Evolutionary conservation across 2,113 vertebrate genomes (phyloP).

Genomic region (Haemorhous mexicanus): DNA sequence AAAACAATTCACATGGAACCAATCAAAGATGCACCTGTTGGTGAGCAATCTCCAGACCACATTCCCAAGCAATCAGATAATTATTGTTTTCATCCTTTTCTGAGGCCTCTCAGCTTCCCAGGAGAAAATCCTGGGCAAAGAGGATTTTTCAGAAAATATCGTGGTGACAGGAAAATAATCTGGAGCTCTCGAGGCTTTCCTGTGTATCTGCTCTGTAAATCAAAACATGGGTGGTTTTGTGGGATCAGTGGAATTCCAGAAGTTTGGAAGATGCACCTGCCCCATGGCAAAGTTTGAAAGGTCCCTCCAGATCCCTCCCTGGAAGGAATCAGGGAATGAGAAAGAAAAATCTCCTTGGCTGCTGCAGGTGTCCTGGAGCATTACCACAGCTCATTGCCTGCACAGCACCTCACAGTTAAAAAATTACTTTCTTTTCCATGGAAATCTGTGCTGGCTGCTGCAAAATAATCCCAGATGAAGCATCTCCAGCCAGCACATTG

Average conservation of each 20-base stretch:
- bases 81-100: too few species aligned
- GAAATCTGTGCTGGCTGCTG: constrained; percentile 6
- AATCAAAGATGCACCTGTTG: too few species aligned
- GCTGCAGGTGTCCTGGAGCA: neutral
- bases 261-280: neutral
- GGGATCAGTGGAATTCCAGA: neutral
- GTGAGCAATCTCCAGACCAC: too few species aligned
- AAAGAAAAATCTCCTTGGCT: neutral
- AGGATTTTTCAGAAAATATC: too few species aligned
- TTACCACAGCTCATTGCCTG: neutral
- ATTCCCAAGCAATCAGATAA: too few species aligned
- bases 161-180: neutral
- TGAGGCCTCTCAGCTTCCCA: too few species aligned
- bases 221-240: rapidly evolving
- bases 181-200: neutral
- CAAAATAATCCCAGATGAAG: neutral
- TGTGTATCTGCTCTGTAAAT: neutral
- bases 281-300: neutral
- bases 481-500: neutral
- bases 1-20: too few species aligned
- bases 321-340: neutral
- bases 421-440: neutral
- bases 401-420: neutral
- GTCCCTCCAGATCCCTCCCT: neutral
- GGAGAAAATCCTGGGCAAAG: too few species aligned